Evolutionary conservation across 2,888 invertebrate species (phyloP).

Genomic region (Drosophila mettleri): DNA sequence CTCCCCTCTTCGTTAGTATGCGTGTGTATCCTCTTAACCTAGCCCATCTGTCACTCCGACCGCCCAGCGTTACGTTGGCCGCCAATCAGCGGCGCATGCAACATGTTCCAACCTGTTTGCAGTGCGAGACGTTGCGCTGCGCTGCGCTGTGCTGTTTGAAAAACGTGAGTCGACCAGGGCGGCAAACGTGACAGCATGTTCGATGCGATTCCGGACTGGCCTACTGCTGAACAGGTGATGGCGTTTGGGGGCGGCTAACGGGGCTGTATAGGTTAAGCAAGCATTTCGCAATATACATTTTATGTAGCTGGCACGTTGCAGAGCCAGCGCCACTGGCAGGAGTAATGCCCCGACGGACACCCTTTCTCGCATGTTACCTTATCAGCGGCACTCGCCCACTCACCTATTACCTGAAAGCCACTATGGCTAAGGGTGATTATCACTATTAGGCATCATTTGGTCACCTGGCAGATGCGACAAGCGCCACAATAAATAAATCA

Average conservation of each 20-base stretch:
- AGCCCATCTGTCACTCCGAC: slow-evolving; percentile 21
- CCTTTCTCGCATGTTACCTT: slow-evolving; percentile 43
- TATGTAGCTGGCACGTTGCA: slow-evolving; percentile 63
- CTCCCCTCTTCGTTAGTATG: background rate
- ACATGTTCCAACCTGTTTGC: slow-evolving; percentile 65
- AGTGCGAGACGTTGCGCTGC: slow-evolving; percentile 45
- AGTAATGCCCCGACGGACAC: background rate
- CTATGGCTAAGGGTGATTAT: slow-evolving; percentile 33
- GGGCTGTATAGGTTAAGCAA: slow-evolving; percentile 17
- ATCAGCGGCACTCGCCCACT: slow-evolving; percentile 14
- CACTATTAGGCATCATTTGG: slow-evolving; percentile 4
- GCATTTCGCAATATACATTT: slow-evolving; percentile 51
- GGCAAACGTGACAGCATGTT: slow-evolving; percentile 72
- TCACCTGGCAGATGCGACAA: slow-evolving; percentile 45
- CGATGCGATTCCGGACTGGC: slow-evolving; percentile 63
- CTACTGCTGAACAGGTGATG: slow-evolving; percentile 65
- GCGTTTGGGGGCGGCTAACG: slow-evolving; percentile 3
- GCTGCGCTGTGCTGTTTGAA: slow-evolving; percentile 52
- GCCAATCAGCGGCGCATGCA: slow-evolving; percentile 24
- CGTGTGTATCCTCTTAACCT: background rate
- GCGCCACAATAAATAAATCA: background rate
- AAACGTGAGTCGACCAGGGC: slow-evolving; percentile 61
- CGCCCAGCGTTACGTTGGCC: slow-evolving; percentile 28
- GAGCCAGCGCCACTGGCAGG: background rate
- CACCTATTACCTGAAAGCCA: slow-evolving; percentile 41